Evolutionary conservation across 2,888 invertebrate genomes (phyloP).

Genomic region (Zygogramma bicolorata): DNA sequence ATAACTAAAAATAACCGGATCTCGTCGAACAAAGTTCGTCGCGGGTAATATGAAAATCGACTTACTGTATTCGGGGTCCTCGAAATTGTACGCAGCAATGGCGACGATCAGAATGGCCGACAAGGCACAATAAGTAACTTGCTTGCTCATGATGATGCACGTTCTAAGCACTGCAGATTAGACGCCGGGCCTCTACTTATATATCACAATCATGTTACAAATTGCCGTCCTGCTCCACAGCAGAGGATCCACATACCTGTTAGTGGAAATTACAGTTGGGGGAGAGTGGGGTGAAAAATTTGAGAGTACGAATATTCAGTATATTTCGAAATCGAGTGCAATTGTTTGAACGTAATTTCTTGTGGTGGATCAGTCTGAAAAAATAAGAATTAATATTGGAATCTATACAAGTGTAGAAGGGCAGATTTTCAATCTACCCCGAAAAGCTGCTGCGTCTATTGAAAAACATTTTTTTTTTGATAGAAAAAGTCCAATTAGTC

Average conservation of each 20-base stretch:
- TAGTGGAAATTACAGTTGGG: neutral
- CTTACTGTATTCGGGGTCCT: constrained; percentile 62
- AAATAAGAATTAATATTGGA: too few species aligned
- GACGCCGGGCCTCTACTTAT: constrained; percentile 45
- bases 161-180: constrained; percentile 46
- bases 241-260: constrained; percentile 32
- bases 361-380: too few species aligned
- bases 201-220: constrained; percentile 46
- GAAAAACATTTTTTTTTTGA: too few species aligned
- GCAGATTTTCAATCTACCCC: too few species aligned
- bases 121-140: constrained; percentile 39
- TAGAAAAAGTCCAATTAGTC: too few species aligned
- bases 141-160: constrained; percentile 45
- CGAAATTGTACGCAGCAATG: constrained; percentile 57
- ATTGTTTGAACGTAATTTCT: too few species aligned
- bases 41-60: constrained; percentile 36
- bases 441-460: too few species aligned
- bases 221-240: constrained; percentile 43
- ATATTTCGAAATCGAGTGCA: too few species aligned
- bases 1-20: too few species aligned
- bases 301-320: neutral
- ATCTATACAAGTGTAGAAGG: too few species aligned
- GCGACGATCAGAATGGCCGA: constrained; percentile 39
- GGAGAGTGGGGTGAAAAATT: neutral
- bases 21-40: too few species aligned